A percentile compares a stretch with the other conserved stretches of the same genome.
Evolutionary conservation across 1,140 invertebrate species (phyloP).

Genomic region (Brevipalpus yothersi): DNA sequence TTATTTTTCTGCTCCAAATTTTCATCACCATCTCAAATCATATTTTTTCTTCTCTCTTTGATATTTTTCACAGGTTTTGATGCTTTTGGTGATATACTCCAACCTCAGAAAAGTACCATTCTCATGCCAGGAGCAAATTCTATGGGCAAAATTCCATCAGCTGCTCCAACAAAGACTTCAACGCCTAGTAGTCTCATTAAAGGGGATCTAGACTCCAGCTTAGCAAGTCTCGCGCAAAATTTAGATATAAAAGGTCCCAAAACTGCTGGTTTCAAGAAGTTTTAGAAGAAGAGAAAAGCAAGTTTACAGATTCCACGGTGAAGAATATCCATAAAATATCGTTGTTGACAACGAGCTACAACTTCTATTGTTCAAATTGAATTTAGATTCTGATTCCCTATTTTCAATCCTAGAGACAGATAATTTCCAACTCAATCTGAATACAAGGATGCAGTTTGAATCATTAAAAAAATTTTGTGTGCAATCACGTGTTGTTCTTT

Average conservation of each 20-base stretch:
- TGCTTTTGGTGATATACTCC: slow-evolving; percentile 1
- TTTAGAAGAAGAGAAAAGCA: no score
- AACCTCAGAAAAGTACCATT: not conserved
- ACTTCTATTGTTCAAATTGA: no score
- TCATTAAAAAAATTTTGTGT: no score
- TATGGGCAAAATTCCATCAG: slow-evolving; percentile 11
- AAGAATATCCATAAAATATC: no score
- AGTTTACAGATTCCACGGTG: no score
- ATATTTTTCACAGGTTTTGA: not conserved
- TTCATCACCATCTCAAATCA: not conserved
- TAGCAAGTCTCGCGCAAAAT: slow-evolving; percentile 69
- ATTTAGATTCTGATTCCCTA: no score
- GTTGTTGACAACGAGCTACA: no score
- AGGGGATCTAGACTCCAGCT: slow-evolving; percentile 67
- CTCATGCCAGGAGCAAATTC: not conserved
- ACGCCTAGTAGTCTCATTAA: slow-evolving; percentile 32
- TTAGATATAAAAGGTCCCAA: slow-evolving; percentile 52
- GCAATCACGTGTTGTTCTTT: no score
- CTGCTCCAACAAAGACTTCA: slow-evolving; percentile 18
- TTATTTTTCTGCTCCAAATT: not conserved
- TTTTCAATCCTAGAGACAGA: no score
- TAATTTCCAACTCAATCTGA: no score
- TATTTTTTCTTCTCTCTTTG: not conserved
- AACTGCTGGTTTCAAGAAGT: not conserved
- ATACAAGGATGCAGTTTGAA: no score